Percentiles rank a stretch among this genome's conserved stretches.
phyloP scores from a whole-genome alignment of 2,797 vertebrate genomes.

The Phalloptychus januarius region DNA sequence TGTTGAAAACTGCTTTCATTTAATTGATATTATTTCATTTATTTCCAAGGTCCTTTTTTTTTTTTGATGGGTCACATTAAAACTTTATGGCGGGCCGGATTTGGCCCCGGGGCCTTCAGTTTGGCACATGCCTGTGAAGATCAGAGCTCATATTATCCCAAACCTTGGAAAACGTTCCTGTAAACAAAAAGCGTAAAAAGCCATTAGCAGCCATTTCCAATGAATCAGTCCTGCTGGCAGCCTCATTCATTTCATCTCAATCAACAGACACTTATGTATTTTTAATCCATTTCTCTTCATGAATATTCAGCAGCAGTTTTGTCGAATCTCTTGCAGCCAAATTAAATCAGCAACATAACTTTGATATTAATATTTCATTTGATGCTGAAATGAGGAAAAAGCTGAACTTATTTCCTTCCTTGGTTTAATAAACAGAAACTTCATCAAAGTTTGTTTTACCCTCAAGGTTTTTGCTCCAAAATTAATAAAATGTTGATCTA shows the following conservation, averaged over 20 bases:
- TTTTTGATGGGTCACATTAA: no score
- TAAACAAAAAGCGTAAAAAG: slow-evolving; percentile 42
- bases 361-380: slow-evolving; percentile 23
- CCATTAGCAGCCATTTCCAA: slow-evolving; percentile 26
- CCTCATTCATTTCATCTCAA: slow-evolving; percentile 7
- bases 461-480: slow-evolving; percentile 8
- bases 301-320: slow-evolving; percentile 33
- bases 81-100: no score
- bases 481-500: slow-evolving; percentile 3
- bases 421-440: slow-evolving; percentile 3
- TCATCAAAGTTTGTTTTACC: slow-evolving; percentile 14
- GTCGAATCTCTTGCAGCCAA: slow-evolving; percentile 1
- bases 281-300: slow-evolving; percentile 32
- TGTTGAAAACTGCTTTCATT: no score
- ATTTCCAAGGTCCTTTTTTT: no score
- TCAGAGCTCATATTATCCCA: slow-evolving; percentile 2
- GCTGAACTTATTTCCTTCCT: not conserved
- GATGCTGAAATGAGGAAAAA: not conserved
- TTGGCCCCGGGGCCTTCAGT: no score
- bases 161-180: slow-evolving; percentile 13
- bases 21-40: no score
- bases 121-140: slow-evolving; percentile 35
- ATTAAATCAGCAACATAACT: slow-evolving; percentile 7
- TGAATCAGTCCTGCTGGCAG: slow-evolving; percentile 21
- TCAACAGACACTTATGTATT: slow-evolving; percentile 18